A percentile compares a stretch with the other conserved stretches of the same genome.
phyloP scores from a whole-genome alignment of 2,888 invertebrate genomes.

The Pyrrhosoma nymphula region DNA sequence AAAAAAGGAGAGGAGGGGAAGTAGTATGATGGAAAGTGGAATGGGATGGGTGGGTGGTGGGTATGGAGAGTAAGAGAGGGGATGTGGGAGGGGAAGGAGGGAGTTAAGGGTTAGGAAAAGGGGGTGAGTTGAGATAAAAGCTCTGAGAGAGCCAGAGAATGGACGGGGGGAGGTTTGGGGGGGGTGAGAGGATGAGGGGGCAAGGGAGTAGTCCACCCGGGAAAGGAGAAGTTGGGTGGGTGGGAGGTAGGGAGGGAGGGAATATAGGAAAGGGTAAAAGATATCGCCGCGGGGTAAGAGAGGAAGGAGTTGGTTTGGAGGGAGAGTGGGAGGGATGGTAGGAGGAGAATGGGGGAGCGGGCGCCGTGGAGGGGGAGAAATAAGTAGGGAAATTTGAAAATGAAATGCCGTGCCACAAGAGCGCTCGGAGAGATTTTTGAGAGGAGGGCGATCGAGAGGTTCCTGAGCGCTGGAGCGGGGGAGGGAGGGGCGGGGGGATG shows the following conservation, averaged over 20 bases:
- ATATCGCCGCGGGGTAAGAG: background rate
- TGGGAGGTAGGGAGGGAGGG: background rate
- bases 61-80: background rate
- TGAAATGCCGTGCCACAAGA: slow-evolving; percentile 65
- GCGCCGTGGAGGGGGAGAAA: slow-evolving; percentile 47
- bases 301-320: background rate
- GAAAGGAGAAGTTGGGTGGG: background rate
- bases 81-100: background rate
- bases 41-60: background rate
- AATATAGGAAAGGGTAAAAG: background rate
- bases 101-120: too few relatives aligned
- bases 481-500: too few relatives aligned
- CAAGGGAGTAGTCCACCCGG: background rate
- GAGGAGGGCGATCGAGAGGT: background rate
- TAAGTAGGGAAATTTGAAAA: slow-evolving; percentile 67
- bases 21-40: slow-evolving; percentile 42
- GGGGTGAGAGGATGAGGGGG: background rate
- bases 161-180: background rate
- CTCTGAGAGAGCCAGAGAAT: background rate
- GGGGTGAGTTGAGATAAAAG: slow-evolving; percentile 24
- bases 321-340: background rate
- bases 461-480: background rate
- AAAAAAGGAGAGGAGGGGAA: slow-evolving; percentile 41
- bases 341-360: background rate
- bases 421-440: slow-evolving; percentile 41